Base-by-base conservation (phyloP, 2,888 invertebrate genomes). In the Esperia sulphurella region DNA sequence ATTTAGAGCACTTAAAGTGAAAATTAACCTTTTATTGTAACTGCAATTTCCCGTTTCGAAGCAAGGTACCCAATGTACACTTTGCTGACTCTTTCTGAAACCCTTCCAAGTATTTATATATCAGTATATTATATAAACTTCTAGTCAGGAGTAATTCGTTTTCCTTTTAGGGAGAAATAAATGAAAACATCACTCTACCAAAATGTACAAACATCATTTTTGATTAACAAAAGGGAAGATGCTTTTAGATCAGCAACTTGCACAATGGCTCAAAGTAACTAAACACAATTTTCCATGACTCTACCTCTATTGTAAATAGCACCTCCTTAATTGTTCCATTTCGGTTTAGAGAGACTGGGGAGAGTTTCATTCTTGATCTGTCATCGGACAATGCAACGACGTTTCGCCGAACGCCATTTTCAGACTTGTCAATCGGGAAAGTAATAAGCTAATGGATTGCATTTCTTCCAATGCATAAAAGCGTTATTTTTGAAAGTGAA, bases 311-410 rank as follows among this genome's bases (percentile, higher is more conserved):
- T 58, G 55, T 54, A 49, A 46, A 50, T 49, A 52, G 44, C 8
- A 13, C 30, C 14, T 14, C 9, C 14, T 29, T 39, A 60, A 66
- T 65, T 62, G 59, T 37, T 61, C 61, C 59, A 63, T 66, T 61
- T 56, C 59, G 58, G 55, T 57, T 52, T 57, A 61, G 54, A 14
- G 33, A 30, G 59, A 58, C 54, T 65, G 38, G 38, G 42, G 30
- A 10, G 37, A 8, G 35, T 31, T 29, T 37, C 43, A 49, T 68
- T 67, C 67, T 65, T 63, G 64, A 66, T 69, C 65, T 54, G 56
- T 61, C 56, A 45, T 55, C 63, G 59, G 56, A 67, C 68, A 72
- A 72, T 72, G 70, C 46, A 37, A 14, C 47, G 37, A 41, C 48
- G 21, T 50, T 39, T 44, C 48, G 49, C 50, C 48, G 35, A 46